These are phyloP conservation scores for Pungitius pungitius DNA, from an alignment of 2,113 vertebrate species.

Conservation along the genomic window DNA sequence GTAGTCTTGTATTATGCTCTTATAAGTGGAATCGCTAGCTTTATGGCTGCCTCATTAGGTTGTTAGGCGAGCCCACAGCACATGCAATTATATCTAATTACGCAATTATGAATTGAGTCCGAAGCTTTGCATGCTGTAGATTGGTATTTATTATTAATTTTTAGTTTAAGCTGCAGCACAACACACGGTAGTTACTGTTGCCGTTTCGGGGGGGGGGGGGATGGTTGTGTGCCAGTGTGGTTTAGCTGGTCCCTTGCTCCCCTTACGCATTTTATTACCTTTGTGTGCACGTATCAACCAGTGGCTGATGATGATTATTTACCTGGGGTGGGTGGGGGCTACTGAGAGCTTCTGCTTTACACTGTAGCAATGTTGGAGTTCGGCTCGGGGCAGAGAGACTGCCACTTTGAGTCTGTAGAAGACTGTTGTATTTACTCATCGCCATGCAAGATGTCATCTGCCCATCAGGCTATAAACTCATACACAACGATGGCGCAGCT, in stretches of 20 bases:
- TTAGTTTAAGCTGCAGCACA: conserved; percentile 33
- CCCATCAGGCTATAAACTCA: not conserved
- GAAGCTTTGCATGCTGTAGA: conserved; percentile 53
- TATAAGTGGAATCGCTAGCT: conserved; percentile 65
- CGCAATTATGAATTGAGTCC: conserved; percentile 68
- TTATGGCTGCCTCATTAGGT: conserved; percentile 67
- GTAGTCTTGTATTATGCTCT: conserved; percentile 68
- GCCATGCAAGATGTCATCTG: not conserved
- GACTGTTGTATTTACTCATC: not conserved
- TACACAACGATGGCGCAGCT: not conserved
- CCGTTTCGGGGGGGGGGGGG: conserved; percentile 42
- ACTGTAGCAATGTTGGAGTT: not conserved
- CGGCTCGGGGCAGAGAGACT: not conserved
- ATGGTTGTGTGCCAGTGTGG: not conserved
- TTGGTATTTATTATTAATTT: too few species aligned
- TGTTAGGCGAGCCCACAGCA: conserved; percentile 65
- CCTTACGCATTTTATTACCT: too few species aligned
- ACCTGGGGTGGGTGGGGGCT: not conserved
- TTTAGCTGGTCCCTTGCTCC: not conserved
- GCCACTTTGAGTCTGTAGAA: not conserved
- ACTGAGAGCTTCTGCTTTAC: not conserved
- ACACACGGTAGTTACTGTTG: conserved; percentile 40
- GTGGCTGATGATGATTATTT: not conserved
- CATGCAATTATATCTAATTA: conserved; percentile 73
- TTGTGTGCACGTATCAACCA: not conserved